Evolutionary conservation across 1,140 invertebrate species (phyloP).

Genomic region (Drosophila mojavensis): DNA sequence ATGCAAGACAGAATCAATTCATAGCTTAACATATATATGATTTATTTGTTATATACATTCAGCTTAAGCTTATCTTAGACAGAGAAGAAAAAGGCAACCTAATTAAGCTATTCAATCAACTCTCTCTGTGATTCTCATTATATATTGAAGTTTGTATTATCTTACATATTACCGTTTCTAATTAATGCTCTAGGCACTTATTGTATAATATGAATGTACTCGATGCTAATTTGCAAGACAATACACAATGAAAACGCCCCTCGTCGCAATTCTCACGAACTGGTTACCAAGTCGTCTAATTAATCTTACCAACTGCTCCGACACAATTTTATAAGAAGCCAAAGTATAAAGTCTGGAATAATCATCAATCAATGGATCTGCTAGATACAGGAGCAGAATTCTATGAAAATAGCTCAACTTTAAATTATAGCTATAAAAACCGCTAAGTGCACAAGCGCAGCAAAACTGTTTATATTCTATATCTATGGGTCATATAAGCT

Average conservation of each 20-base stretch:
- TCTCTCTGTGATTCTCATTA: background rate
- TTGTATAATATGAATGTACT: background rate
- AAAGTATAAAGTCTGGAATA: too few species aligned
- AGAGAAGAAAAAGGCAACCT: too few species aligned
- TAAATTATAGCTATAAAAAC: background rate
- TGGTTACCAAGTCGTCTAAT: background rate
- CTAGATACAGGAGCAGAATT: background rate
- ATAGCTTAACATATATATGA: too few species aligned
- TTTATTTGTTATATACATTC: too few species aligned
- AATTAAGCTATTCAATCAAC: background rate
- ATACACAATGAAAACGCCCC: background rate
- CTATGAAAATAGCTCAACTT: constrained; percentile 3
- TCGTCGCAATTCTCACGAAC: constrained; percentile 1
- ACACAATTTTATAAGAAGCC: background rate
- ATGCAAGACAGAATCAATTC: too few species aligned
- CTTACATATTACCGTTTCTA: background rate
- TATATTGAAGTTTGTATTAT: background rate
- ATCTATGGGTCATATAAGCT: background rate
- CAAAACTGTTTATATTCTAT: background rate
- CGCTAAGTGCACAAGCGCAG: constrained; percentile 9
- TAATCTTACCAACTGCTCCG: background rate
- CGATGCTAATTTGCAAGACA: background rate
- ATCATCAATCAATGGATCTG: too few species aligned
- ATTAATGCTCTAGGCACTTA: background rate
- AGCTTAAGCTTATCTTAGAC: too few species aligned